Conservation (phyloP, 2,797 vertebrate genomes). For the Bradypodion pumilum region DNA sequence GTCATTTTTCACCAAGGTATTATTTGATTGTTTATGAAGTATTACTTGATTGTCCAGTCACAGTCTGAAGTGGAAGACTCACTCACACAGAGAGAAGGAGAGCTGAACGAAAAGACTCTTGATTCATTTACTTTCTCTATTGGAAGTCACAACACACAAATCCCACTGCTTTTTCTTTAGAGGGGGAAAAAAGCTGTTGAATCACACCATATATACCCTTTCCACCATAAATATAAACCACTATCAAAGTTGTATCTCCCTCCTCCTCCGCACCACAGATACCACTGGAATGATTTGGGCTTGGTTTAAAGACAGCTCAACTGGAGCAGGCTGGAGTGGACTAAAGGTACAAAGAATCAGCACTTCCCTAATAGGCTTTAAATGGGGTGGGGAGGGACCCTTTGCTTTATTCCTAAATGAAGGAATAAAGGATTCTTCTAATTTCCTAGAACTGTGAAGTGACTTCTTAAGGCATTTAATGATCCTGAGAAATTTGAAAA, state of each 20-base stretch:
- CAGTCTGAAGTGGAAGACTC: neutral
- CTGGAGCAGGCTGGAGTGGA: no score
- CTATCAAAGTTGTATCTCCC: neutral
- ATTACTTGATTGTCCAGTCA: neutral
- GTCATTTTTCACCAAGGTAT: neutral
- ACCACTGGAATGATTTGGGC: no score
- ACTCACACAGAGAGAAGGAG: neutral
- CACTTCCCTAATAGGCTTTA: no score
- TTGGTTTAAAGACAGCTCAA: no score
- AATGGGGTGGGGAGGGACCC: no score
- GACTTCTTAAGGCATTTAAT: no score
- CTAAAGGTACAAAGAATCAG: no score
- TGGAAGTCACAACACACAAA: no score
- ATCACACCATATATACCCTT: neutral
- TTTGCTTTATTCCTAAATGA: no score
- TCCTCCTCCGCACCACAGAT: neutral
- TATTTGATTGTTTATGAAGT: neutral
- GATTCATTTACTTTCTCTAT: neutral
- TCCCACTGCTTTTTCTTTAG: neutral
- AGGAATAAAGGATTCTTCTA: no score
- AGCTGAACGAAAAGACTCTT: neutral
- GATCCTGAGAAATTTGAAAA: no score
- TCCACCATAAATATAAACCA: neutral
- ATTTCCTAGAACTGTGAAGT: no score
- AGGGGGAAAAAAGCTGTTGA: neutral